Conservation (phyloP, 2,797 vertebrate genomes). For the Melanotaenia trifasciata region DNA sequence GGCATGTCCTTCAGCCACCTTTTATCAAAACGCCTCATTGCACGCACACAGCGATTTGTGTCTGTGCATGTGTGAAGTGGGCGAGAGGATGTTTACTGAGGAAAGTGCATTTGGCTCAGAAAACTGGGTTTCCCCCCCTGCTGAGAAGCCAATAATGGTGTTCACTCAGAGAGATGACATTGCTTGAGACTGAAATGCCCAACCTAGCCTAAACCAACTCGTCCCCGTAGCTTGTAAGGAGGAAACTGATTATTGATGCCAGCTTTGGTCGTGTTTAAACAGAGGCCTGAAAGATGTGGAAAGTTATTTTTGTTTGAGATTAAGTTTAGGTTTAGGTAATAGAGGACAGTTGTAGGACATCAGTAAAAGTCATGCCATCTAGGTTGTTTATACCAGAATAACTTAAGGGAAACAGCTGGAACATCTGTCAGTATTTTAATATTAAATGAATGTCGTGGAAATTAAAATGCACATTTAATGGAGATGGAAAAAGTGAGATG, state of each 20-base stretch:
- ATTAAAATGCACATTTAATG: too few relatives aligned
- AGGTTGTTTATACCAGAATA: too few relatives aligned
- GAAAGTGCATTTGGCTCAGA: conserved; percentile 59
- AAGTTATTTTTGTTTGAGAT: too few relatives aligned
- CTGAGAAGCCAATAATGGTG: conserved; percentile 62
- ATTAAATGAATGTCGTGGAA: too few relatives aligned
- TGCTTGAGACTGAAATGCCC: conserved; percentile 32
- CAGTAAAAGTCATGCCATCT: too few relatives aligned
- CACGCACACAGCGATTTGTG: conserved; percentile 47
- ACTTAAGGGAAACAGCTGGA: too few relatives aligned
- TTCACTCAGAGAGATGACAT: conserved; percentile 48
- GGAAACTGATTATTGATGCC: not conserved
- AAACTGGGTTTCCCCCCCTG: conserved; percentile 45
- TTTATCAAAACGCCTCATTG: conserved; percentile 20
- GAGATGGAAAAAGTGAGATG: too few relatives aligned
- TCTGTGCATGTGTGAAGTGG: conserved; percentile 50
- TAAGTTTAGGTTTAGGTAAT: too few relatives aligned
- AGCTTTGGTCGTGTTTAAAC: too few relatives aligned
- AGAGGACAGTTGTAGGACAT: too few relatives aligned
- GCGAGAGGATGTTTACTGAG: conserved; percentile 64
- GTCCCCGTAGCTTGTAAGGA: not conserved
- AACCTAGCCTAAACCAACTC: not conserved
- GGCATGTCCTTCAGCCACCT: conserved; percentile 40
- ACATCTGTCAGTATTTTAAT: too few relatives aligned
- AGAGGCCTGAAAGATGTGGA: too few relatives aligned